phyloP scores from a whole-genome alignment of 2,797 vertebrate species.

The Gambusia yucatana region DNA sequence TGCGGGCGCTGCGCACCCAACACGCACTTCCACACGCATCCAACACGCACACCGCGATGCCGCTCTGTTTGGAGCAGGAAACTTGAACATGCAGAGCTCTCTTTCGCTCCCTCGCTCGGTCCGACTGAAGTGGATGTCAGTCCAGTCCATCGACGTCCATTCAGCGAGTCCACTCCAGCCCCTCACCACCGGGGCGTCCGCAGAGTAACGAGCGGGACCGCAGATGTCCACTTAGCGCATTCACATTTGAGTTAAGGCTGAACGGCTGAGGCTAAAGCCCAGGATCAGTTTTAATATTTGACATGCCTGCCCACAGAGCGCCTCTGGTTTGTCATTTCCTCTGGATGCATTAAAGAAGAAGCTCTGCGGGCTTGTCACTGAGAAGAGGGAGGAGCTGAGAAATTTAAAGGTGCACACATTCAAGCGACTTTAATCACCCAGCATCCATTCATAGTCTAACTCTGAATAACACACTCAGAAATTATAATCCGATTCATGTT shows the following conservation, averaged over 20 bases:
- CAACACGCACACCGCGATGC: slow-evolving; percentile 56
- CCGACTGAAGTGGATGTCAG: slow-evolving; percentile 59
- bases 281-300: slow-evolving; percentile 46
- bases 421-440: slow-evolving; percentile 10
- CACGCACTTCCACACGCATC: slow-evolving; percentile 58
- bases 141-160: slow-evolving; percentile 75
- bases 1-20: slow-evolving; percentile 56
- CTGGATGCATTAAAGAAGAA: slow-evolving; percentile 74
- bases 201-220: slow-evolving; percentile 2
- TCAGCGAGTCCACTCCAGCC: slow-evolving; percentile 34
- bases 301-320: slow-evolving; percentile 61
- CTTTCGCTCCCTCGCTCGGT: slow-evolving; percentile 53
- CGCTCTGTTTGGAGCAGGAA: slow-evolving; percentile 54
- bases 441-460: slow-evolving; percentile 50
- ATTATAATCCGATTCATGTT: slow-evolving; percentile 7
- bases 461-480: slow-evolving; percentile 3
- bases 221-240: slow-evolving; percentile 22
- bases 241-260: slow-evolving; percentile 16
- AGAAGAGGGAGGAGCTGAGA: slow-evolving; percentile 64
- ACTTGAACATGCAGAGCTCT: slow-evolving; percentile 67
- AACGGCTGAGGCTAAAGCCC: slow-evolving; percentile 50
- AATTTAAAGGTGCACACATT: slow-evolving; percentile 74
- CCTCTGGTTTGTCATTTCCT: slow-evolving; percentile 75
- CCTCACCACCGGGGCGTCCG: slow-evolving; percentile 1
- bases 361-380: slow-evolving; percentile 65